Evolutionary conservation across 2,888 invertebrate species (phyloP).

Genomic region (Meghimatium bilineatum): DNA sequence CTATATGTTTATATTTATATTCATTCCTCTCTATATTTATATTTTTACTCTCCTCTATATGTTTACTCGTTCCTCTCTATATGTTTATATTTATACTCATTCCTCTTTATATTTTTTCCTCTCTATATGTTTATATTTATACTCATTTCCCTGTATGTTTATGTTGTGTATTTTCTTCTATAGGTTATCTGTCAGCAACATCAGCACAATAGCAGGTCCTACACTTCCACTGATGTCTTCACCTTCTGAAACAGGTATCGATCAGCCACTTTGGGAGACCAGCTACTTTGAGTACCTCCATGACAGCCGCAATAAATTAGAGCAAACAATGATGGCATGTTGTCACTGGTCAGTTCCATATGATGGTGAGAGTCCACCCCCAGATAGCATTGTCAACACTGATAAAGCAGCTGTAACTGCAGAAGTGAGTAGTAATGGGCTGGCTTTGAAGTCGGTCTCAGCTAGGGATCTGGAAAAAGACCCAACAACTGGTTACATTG

Average conservation of each 20-base stretch:
- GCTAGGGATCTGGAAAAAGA: background rate
- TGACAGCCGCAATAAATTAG: constrained; percentile 88
- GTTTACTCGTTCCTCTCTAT: too few species aligned
- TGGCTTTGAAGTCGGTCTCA: background rate
- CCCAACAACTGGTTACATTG: constrained; percentile 39
- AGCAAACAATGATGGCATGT: constrained; percentile 86
- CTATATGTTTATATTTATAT: too few species aligned
- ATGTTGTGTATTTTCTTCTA: background rate
- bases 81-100: too few species aligned
- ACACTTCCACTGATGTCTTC: background rate
- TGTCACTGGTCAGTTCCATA: constrained; percentile 88
- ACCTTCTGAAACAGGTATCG: background rate
- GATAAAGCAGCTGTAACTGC: background rate
- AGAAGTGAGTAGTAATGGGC: background rate
- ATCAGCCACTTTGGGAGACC: constrained; percentile 56
- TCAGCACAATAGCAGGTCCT: constrained; percentile 5
- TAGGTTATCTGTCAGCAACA: constrained; percentile 21
- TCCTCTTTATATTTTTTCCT: too few species aligned
- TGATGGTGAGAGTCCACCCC: constrained; percentile 81
- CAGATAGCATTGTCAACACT: constrained; percentile 51
- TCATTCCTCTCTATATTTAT: too few species aligned
- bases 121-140: too few species aligned
- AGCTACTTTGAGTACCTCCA: constrained; percentile 83
- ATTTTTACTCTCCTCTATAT: too few species aligned
- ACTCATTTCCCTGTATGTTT: too few species aligned